Evolutionary conservation across 2,888 invertebrate species (phyloP).

Genomic region (Drosophila subquinaria): DNA sequence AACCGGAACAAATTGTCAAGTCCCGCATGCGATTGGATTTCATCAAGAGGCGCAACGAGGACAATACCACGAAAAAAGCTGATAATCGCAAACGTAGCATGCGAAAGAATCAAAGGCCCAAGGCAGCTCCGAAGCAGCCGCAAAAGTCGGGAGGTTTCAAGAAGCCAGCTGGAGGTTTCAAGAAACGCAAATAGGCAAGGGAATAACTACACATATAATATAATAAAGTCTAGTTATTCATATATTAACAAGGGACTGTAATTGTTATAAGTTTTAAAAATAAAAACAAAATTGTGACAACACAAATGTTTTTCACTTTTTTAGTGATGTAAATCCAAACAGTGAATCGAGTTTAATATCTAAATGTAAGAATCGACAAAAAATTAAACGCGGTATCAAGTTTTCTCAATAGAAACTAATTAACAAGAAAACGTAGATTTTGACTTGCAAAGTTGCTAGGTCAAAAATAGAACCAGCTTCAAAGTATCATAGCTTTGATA

Average conservation of each 20-base stretch:
- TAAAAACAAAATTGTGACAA: not conserved
- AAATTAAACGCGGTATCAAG: no score
- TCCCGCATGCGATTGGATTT: conserved; percentile 87
- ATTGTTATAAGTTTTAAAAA: not conserved
- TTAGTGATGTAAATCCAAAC: no score
- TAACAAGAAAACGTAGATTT: no score
- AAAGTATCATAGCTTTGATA: no score
- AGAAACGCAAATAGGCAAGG: conserved; percentile 39
- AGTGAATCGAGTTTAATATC: no score
- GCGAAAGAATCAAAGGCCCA: conserved; percentile 77
- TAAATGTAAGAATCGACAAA: no score
- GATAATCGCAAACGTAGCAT: conserved; percentile 84
- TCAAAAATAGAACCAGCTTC: no score
- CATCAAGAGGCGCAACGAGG: conserved; percentile 88
- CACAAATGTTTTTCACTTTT: not conserved
- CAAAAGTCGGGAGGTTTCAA: conserved; percentile 45
- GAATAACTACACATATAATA: not conserved
- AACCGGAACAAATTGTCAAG: conserved; percentile 92
- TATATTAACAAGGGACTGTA: conserved; percentile 1
- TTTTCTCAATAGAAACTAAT: not conserved
- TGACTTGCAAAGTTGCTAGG: no score
- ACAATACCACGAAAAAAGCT: conserved; percentile 85
- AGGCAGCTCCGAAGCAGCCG: conserved; percentile 11
- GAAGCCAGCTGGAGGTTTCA: conserved; percentile 28
- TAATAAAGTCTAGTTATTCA: conserved; percentile 10